Percentiles rank a stretch among this genome's conserved stretches.
Conservation (phyloP, 2,113 vertebrate genomes). For the Ondatra zibethicus region DNA sequence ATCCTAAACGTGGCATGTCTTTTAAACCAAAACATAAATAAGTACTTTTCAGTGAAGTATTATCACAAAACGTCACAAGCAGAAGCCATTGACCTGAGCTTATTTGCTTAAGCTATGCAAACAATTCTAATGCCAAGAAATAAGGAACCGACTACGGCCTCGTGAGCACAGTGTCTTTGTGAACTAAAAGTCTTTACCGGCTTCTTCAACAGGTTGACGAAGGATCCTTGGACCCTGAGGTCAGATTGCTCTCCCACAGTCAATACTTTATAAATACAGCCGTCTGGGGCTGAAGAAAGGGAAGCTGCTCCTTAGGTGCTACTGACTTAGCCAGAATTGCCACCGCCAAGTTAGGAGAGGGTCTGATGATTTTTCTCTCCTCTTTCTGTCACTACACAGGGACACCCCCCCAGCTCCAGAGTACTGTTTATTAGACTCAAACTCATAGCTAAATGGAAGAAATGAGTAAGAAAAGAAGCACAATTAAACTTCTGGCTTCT, state of each 20-base stretch:
- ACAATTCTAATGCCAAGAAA: background rate
- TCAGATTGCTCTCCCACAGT: background rate
- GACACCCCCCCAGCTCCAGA: background rate
- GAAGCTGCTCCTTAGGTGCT: background rate
- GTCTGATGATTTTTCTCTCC: background rate
- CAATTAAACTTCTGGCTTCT: background rate
- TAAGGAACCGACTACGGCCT: background rate
- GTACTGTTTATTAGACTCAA: background rate
- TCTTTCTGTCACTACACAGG: background rate
- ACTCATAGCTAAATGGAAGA: background rate
- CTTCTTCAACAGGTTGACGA: background rate
- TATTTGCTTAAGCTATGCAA: background rate
- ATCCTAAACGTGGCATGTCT: constrained; percentile 65
- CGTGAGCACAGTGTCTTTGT: background rate
- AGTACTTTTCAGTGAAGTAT: constrained; percentile 56
- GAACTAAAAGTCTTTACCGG: background rate
- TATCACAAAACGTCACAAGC: constrained; percentile 15
- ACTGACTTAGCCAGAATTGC: background rate
- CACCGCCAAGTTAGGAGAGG: background rate
- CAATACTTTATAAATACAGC: background rate
- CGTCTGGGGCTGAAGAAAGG: background rate
- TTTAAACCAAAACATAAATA: constrained; percentile 60
- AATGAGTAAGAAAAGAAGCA: background rate
- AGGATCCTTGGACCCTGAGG: background rate
- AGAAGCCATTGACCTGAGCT: background rate